phyloP scores from a whole-genome alignment of 2,888 invertebrate species.

The Nomada ruficornis region DNA sequence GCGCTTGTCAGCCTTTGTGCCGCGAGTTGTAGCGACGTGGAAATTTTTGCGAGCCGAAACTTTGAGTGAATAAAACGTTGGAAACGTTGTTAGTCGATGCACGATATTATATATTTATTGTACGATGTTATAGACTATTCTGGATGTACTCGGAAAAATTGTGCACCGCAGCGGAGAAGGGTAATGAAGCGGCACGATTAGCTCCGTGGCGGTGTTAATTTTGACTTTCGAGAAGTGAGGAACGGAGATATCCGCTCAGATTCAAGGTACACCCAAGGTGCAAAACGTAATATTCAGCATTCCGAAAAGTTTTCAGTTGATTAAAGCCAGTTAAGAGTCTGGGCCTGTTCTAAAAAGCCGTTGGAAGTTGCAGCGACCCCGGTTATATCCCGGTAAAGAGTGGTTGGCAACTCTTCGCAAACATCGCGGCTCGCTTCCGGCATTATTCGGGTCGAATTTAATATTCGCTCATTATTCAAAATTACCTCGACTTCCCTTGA shows the following conservation, averaged over 20 bases:
- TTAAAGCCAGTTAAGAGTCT: constrained; percentile 76
- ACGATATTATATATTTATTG: too few species aligned
- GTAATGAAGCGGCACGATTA: constrained; percentile 35
- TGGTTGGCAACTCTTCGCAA: constrained; percentile 69
- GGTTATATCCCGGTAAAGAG: constrained; percentile 66
- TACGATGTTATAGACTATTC: too few species aligned
- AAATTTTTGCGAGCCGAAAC: constrained; percentile 51
- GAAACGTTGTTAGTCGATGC: neutral
- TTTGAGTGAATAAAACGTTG: constrained; percentile 43
- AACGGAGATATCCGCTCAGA: constrained; percentile 5
- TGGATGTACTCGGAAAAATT: too few species aligned
- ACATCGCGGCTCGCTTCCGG: constrained; percentile 56
- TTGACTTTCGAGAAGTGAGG: constrained; percentile 2
- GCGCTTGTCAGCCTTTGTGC: constrained; percentile 29
- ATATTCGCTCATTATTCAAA: constrained; percentile 79
- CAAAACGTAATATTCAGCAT: constrained; percentile 70
- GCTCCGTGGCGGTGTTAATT: constrained; percentile 5
- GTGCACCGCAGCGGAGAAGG: neutral
- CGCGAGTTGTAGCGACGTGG: constrained; percentile 28
- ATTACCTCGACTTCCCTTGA: constrained; percentile 73
- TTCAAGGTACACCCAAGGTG: constrained; percentile 59
- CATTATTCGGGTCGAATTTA: constrained; percentile 74
- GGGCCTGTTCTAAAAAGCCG: constrained; percentile 47
- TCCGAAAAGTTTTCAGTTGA: constrained; percentile 77
- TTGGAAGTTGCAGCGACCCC: constrained; percentile 57